Conservation (phyloP, 2,888 invertebrate genomes). For the Tenthredo distinguenda region DNA sequence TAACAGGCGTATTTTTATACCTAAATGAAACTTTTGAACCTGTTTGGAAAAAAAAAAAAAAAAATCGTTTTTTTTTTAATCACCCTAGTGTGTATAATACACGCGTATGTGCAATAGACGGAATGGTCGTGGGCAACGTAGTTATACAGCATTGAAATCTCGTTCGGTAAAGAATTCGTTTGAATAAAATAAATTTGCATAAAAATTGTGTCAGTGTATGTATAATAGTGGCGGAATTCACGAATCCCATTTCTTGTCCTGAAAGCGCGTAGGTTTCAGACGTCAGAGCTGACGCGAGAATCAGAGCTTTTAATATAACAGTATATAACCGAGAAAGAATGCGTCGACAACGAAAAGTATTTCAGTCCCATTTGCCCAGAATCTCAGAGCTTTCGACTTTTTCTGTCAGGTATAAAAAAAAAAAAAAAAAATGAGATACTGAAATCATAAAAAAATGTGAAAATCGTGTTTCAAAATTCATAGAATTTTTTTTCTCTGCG, state of each 20-base stretch:
- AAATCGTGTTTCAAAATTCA: not conserved
- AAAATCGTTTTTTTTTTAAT: no score
- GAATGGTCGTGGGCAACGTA: not conserved
- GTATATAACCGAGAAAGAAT: not conserved
- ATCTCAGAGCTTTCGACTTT: not conserved
- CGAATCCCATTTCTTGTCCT: not conserved
- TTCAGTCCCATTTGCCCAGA: not conserved
- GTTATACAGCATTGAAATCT: not conserved
- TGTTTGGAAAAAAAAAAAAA: no score
- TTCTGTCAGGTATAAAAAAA: not conserved
- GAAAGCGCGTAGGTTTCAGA: not conserved
- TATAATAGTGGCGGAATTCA: constrained; percentile 38
- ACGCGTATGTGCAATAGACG: not conserved
- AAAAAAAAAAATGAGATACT: not conserved
- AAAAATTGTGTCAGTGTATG: constrained; percentile 49
- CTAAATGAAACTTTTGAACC: no score
- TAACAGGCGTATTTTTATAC: no score
- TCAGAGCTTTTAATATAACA: not conserved
- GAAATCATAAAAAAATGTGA: not conserved
- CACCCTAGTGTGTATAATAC: no score
- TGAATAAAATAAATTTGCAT: constrained; percentile 21
- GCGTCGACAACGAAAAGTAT: not conserved
- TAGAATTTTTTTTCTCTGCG: not conserved
- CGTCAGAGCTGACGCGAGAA: not conserved
- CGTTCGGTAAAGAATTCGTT: not conserved